Base-by-base conservation (phyloP, 1,140 invertebrate genomes). In the Brachionus sp. region DNA sequence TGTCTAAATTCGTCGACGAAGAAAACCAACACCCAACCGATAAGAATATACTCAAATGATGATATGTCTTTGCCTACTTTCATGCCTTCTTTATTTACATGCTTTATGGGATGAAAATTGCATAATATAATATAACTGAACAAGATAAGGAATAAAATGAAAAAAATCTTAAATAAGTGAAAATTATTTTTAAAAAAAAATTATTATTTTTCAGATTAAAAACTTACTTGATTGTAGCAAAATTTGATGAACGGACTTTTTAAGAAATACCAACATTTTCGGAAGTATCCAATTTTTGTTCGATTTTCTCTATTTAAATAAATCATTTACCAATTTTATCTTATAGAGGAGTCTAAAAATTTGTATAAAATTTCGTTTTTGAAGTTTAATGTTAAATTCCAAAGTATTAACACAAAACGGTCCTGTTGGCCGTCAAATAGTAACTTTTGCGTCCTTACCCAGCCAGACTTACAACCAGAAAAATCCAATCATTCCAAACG, bases 1-100 rank as follows among this genome's bases (percentile, higher is more conserved):
- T 90, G 89, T 84, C 88, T 84, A 5, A 89, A 83, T 84, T 90
- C 89, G 80, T 90, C 90, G 10, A 87, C 78, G 53, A 88, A 86
- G 35, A 89, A 87, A 42, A 87, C 87, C 25, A 87, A 84, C 13
- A 90, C 88, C 90, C 90, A 90, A 12, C 86, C 83, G 77, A 88
- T 86, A 6, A 90, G 85, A 25, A 90, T 42, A 12, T 86, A 85
- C 84, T 90, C 90, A 19, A 64, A 0, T 50, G n/a, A n/a, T 39
- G 33, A 39, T 37, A 80, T 80, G 3, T 57, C 13, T 39, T 35
- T 37, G 10, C 77, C 77, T 37, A 80, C 2, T 80, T 29, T 16
- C 0, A 57, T 3, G 16, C 35, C 35, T 19, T 80, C 50, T 62
- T 57, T 29, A 23, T 57, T 80, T 1, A 62, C 25, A 57, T 80